Percentiles rank a stretch among this genome's conserved stretches.
phyloP scores from a whole-genome alignment of 1,140 invertebrate genomes.

The Bemisia tabaci region DNA sequence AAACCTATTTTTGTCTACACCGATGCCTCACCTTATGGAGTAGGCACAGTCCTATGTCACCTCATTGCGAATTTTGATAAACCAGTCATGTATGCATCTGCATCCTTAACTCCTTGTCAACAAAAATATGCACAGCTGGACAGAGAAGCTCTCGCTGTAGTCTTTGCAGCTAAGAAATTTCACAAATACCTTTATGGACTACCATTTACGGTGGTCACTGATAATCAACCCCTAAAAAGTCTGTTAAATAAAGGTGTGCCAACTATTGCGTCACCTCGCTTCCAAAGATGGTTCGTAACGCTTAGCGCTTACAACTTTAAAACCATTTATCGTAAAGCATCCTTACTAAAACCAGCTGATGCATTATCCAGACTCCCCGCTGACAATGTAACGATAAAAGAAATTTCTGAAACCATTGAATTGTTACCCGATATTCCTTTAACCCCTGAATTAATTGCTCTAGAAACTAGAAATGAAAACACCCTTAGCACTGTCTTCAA shows the following conservation, averaged over 20 bases:
- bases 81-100: conserved; percentile 29
- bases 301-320: conserved; percentile 10
- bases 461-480: too few relatives aligned
- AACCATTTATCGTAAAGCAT: conserved; percentile 10
- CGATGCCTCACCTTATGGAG: conserved; percentile 27
- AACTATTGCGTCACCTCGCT: conserved; percentile 1
- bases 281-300: conserved; percentile 8
- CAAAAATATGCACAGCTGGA: conserved; percentile 33
- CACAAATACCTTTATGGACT: conserved; percentile 22
- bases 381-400: too few relatives aligned
- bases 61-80: conserved; percentile 19
- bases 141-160: conserved; percentile 33
- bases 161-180: conserved; percentile 31
- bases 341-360: conserved; percentile 9
- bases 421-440: too few relatives aligned
- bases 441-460: too few relatives aligned
- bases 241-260: conserved; percentile 25
- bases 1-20: conserved; percentile 22
- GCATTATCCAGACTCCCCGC: conserved; percentile 9
- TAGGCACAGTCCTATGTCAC: conserved; percentile 29
- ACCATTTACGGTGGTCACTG: conserved; percentile 12
- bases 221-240: conserved; percentile 12
- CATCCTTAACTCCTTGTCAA: conserved; percentile 23
- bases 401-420: too few relatives aligned
- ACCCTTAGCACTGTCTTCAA: too few relatives aligned